phyloP scores from a whole-genome alignment of 2,888 invertebrate species.

The Laothoe populi region DNA sequence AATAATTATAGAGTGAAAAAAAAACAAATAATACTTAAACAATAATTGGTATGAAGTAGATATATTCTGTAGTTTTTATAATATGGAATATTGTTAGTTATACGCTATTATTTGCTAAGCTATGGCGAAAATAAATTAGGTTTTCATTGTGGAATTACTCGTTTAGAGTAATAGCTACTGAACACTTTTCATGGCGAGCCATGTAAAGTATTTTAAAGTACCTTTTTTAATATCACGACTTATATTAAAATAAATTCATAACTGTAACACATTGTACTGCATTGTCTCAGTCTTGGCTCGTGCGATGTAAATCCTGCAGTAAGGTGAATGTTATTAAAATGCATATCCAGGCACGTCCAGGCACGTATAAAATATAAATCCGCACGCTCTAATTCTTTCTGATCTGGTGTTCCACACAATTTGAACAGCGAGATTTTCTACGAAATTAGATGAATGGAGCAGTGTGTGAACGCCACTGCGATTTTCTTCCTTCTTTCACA shows the following conservation, averaged over 20 bases:
- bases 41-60: too few species aligned
- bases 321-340: slow-evolving; percentile 47
- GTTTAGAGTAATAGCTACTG: too few species aligned
- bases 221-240: too few species aligned
- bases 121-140: too few species aligned
- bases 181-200: too few species aligned
- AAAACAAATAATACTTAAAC: too few species aligned
- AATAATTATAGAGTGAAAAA: too few species aligned
- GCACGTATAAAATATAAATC: slow-evolving; percentile 53
- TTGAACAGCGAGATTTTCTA: slow-evolving; percentile 39
- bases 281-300: slow-evolving; percentile 6
- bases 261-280: not conserved
- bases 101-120: too few species aligned
- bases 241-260: not conserved
- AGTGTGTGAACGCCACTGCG: slow-evolving; percentile 33
- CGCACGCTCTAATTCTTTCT: slow-evolving; percentile 51
- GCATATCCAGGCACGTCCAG: slow-evolving; percentile 43
- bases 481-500: slow-evolving; percentile 32
- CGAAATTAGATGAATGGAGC: slow-evolving; percentile 40
- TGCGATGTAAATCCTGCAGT: slow-evolving; percentile 12
- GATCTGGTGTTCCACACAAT: slow-evolving; percentile 35
- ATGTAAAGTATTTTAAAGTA: too few species aligned
- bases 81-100: too few species aligned
- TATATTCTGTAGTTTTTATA: too few species aligned
- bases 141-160: too few species aligned